Evolutionary conservation across 2,888 invertebrate genomes (phyloP), one percentile per base, ranked within the genome.

Genomic region (Dryobota labecula): DNA sequence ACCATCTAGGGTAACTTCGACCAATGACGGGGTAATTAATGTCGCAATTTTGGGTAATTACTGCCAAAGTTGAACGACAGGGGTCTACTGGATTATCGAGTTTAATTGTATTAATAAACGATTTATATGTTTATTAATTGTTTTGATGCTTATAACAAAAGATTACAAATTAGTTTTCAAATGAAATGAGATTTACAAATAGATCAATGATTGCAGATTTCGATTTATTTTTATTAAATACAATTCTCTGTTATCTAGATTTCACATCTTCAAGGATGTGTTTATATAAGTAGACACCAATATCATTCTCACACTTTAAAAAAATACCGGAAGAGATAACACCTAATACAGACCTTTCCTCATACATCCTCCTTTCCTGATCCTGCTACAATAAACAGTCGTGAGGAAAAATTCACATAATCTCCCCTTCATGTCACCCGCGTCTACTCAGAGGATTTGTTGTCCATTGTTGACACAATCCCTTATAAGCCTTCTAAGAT

Each of bases 11-110:
- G 61, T 78, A 67, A 85, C 65, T 75, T 84, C 15, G 9, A 8
- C 24, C 36, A 69, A 54, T 66, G 69, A 70, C 62, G 62, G 70
- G 64, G 72, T 76, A 74, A 85, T 80, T 67, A 83, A 51, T 51
- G 36, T 33, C 51, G 30, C 60, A 73, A 53, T 72, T 76, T 62
- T 43, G 70, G 45, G 60, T 65, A 74, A 74, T 83, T 80, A 68
- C 84, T 13, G 20, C 15, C 15, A 53, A 80, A 76, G 54, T 83
- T 76, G 45, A 41, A 58, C 38, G 57, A 62, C 63, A n/a, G 63
- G 43, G 38, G 61, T 60, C 57, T 41, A 54, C 51, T 33, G 30
- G 54, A 69, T 70, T 73, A 73, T 15, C 20, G 18, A 38, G 58
- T 64, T 70, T 36, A 63, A 66, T n/a, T n/a, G n/a, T n/a, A n/a